Evolutionary conservation across 2,113 vertebrate species (phyloP).

Genomic region (Lucifuga dentata): DNA sequence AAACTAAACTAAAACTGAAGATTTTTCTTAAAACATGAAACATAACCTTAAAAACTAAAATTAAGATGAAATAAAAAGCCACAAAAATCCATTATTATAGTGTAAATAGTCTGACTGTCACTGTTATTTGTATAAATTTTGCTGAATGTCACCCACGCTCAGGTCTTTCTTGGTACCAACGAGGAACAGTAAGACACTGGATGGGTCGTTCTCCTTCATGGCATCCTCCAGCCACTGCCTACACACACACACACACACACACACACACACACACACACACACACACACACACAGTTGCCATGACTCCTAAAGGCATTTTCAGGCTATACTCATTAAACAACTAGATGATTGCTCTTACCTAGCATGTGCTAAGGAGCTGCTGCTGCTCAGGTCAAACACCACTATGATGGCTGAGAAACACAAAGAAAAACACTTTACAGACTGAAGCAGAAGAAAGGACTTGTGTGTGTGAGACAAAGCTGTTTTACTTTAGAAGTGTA

Average conservation of each 20-base stretch:
- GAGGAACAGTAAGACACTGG: slow-evolving; percentile 92
- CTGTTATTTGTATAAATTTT: not conserved
- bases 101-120: too few species aligned
- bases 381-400: slow-evolving; percentile 92
- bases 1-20: too few species aligned
- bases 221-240: slow-evolving; percentile 97
- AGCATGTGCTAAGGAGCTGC: slow-evolving; percentile 87
- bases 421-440: not conserved
- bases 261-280: slow-evolving; percentile 22
- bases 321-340: not conserved
- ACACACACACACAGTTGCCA: not conserved
- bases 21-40: too few species aligned
- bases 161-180: slow-evolving; percentile 98
- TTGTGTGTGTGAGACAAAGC: not conserved
- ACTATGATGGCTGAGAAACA: slow-evolving; percentile 89
- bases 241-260: slow-evolving; percentile 26
- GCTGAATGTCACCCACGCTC: slow-evolving; percentile 84
- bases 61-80: too few species aligned
- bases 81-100: too few species aligned
- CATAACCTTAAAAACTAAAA: not conserved
- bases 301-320: not conserved
- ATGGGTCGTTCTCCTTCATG: slow-evolving; percentile 94
- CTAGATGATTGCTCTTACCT: slow-evolving; percentile 76
- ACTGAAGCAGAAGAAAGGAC: not conserved
- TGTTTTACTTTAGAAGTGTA: not conserved